These are phyloP conservation scores for Rhinoptilus africanus DNA, from an alignment of 2,113 vertebrate species.

Conservation along the genomic window DNA sequence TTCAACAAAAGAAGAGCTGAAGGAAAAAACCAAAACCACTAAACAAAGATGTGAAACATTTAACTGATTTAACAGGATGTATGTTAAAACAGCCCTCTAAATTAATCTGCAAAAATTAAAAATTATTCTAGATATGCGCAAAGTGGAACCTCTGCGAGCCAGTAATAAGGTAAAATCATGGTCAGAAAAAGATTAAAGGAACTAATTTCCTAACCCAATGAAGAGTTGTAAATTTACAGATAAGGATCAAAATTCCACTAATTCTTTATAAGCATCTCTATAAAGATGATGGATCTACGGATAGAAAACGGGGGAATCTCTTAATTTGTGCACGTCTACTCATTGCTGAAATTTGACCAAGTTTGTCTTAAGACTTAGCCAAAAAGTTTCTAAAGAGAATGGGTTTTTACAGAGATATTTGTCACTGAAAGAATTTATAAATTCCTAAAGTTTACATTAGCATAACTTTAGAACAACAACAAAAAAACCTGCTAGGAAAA, in stretches of 20 bases:
- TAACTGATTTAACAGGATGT: neutral
- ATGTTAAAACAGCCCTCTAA: neutral
- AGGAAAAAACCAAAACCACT: neutral
- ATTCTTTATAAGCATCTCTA: neutral
- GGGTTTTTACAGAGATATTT: neutral
- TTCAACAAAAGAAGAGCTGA: neutral
- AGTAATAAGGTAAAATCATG: neutral
- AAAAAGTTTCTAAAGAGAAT: neutral
- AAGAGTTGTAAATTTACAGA: neutral
- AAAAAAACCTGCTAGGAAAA: neutral
- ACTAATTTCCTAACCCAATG: neutral
- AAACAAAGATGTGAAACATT: neutral
- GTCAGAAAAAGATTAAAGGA: neutral
- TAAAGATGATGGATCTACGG: neutral
- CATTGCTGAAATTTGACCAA: neutral
- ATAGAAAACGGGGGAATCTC: neutral
- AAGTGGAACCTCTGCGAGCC: constrained; percentile 21
- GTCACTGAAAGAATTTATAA: constrained; percentile 11
- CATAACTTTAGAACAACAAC: neutral
- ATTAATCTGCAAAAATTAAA: neutral
- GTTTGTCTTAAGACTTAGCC: neutral
- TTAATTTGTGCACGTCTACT: neutral
- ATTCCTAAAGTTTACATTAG: neutral
- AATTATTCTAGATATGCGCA: neutral
- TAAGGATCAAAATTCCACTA: neutral